Evolutionary conservation across 2,888 invertebrate species (phyloP).

Genomic region (Cheilosia grossa): DNA sequence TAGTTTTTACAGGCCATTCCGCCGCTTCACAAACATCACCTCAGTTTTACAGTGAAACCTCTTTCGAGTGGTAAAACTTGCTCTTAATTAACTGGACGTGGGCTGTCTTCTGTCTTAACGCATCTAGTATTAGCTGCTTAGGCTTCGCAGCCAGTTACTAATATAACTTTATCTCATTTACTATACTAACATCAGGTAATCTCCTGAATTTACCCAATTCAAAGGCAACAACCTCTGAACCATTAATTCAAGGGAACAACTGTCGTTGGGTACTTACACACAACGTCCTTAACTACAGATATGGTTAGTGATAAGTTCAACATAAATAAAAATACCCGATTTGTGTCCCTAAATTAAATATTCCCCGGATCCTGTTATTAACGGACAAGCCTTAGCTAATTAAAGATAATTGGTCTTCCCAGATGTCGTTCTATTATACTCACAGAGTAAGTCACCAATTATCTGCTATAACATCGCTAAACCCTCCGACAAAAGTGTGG

Average conservation of each 20-base stretch:
- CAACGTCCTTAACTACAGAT: not conserved
- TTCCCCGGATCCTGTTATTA: constrained; percentile 57
- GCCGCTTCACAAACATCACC: too few species aligned
- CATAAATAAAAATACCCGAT: constrained; percentile 55
- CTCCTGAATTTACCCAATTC: constrained; percentile 3
- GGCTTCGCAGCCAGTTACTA: too few species aligned
- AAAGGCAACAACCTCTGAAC: constrained; percentile 41
- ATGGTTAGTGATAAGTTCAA: constrained; percentile 14
- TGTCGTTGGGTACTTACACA: constrained; percentile 14
- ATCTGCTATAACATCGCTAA: constrained; percentile 65
- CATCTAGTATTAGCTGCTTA: too few species aligned
- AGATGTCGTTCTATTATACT: constrained; percentile 66
- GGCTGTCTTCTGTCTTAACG: too few species aligned
- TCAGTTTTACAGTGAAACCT: too few species aligned
- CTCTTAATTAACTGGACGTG: too few species aligned
- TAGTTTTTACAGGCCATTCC: too few species aligned
- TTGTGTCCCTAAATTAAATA: constrained; percentile 64
- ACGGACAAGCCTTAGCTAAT: constrained; percentile 68
- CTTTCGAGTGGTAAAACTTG: too few species aligned
- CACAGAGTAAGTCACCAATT: constrained; percentile 70
- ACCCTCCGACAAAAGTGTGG: constrained; percentile 54
- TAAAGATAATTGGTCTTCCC: constrained; percentile 71
- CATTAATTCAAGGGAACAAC: constrained; percentile 43
- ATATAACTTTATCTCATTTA: too few species aligned
- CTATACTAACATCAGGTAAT: too few species aligned